Evolutionary conservation across 1,140 invertebrate species (phyloP), one percentile per base, ranked within the genome.

Genomic region (Trachymyrmex cornetzi): DNA sequence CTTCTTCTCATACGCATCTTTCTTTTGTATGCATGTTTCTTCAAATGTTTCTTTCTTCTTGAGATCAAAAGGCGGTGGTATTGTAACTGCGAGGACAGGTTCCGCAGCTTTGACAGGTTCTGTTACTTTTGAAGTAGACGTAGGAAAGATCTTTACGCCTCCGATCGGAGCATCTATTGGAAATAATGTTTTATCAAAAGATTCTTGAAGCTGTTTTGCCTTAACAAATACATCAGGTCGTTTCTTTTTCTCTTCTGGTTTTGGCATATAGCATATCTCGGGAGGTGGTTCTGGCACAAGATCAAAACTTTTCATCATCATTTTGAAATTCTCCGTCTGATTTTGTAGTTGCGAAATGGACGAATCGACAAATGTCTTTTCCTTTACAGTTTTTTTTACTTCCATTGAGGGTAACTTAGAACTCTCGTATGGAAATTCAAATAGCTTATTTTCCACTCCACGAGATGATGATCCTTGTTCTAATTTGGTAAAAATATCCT

Each of bases 231-330:
- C 95, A 34, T 96, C 95, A 72, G 96, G 96, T 88, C 95, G 95
- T 92, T 95, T 95, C 93, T 94, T 94, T 85, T 95, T 93, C 14
- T 94, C 94, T 19, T 95, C 95, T 0, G 93, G 88, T 86, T 96
- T 97, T 3, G 97, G 96, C 44, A 96, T 96, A 87, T 96, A 97
- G 55, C 96, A 96, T 24, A 97, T 97, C 94, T 97, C 96, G n/a
- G 97, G 97, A 12, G 97, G 97, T 34, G 97, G 96, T 92, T 97
- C 97, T 0, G 97, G 97, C 77, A 96, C 95, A 0, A 97, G 88
- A 92, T 96, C 96, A 59, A 97, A 96, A 86, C 96, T 96, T 63
- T 94, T 92, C 66, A 95, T 67, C 12, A 93, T 92, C 12, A 93
- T 92, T 88, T 95, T 94, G 0, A 93, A 93, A 72, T 93, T 94